Evolutionary conservation across 64 coral and sea anemone species (phyloP).

Genomic region (Cladopsammia gracilis): DNA sequence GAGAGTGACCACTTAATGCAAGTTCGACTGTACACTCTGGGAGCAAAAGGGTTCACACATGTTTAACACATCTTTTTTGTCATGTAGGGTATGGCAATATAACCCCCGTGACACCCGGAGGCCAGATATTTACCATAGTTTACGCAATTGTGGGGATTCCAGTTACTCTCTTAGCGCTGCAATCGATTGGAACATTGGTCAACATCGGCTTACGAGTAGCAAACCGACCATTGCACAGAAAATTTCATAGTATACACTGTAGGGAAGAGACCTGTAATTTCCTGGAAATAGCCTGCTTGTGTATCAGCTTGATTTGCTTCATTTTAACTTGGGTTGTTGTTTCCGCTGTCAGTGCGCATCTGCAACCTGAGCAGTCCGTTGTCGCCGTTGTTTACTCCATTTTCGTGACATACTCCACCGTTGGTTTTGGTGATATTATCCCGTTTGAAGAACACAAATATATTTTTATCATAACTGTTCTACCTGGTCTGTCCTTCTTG

Average conservation of each 20-base stretch:
- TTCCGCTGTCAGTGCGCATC: not conserved
- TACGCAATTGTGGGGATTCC: conserved; percentile 86
- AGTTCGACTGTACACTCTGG: too few relatives aligned
- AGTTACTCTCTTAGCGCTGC: conserved; percentile 51
- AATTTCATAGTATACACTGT: not conserved
- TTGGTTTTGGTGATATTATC: conserved; percentile 68
- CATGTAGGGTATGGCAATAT: conserved; percentile 81
- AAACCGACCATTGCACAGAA: not conserved
- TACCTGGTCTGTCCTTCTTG: conserved; percentile 18
- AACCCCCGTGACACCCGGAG: conserved; percentile 53
- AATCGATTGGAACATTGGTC: conserved; percentile 52
- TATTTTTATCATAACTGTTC: conserved; percentile 24
- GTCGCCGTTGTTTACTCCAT: conserved; percentile 40
- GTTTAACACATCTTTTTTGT: not conserved
- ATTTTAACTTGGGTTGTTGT: not conserved
- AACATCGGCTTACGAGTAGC: not conserved
- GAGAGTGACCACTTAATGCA: too few relatives aligned
- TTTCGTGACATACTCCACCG: conserved; percentile 40
- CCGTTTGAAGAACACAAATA: conserved; percentile 31
- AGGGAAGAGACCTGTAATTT: not conserved
- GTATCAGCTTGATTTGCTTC: not conserved
- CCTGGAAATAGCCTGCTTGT: not conserved
- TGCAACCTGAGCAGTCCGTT: conserved; percentile 4
- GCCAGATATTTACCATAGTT: conserved; percentile 65
- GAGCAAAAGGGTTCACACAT: not conserved